Evolutionary conservation across 1,140 invertebrate genomes (phyloP), one percentile per base, ranked within the genome.

Genomic region (Patella vulgata): DNA sequence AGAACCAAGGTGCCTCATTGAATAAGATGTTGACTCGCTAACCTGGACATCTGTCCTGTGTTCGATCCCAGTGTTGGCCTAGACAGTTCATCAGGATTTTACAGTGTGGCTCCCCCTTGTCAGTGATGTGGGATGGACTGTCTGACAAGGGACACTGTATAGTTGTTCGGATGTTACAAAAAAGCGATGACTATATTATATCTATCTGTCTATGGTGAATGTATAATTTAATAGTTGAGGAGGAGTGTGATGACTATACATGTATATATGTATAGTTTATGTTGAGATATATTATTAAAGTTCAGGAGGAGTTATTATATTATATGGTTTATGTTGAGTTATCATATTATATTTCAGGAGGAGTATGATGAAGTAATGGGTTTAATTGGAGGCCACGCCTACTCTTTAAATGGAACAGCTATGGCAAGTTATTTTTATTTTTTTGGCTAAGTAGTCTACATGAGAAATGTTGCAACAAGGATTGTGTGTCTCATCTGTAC

Each of bases 311-410:
- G n/a, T n/a, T n/a, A n/a, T n/a, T n/a, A n/a, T n/a, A n/a, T n/a
- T n/a, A n/a, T n/a, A n/a, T n/a, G n/a, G n/a, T n/a, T n/a, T n/a
- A n/a, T n/a, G n/a, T n/a, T n/a, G n/a, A n/a, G n/a, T n/a, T n/a
- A n/a, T n/a, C n/a, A n/a, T n/a, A n/a, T n/a, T 28, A 28, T 27
- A 31, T 53, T 66, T 43, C 40, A 76, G 73, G 53, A 58, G n/a
- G 59, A 71, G 39, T 61, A 69, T 57, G 66, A 79, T 40, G 58
- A 53, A 0, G n/a, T 67, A 6, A 25, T 58, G 23, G 79, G 79
- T 19, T 58, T 81, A 9, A 73, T 79, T 28, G 76, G 75, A 19
- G 74, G 67, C 3, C 79, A 81, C 60, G 75, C 75, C 1, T 81
- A 79, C 31, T 74, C 79, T 5, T 39, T 79, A 3, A 72, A 70